phyloP scores from a whole-genome alignment of 2,797 vertebrate genomes.

The Euphonia xanthogaster region DNA sequence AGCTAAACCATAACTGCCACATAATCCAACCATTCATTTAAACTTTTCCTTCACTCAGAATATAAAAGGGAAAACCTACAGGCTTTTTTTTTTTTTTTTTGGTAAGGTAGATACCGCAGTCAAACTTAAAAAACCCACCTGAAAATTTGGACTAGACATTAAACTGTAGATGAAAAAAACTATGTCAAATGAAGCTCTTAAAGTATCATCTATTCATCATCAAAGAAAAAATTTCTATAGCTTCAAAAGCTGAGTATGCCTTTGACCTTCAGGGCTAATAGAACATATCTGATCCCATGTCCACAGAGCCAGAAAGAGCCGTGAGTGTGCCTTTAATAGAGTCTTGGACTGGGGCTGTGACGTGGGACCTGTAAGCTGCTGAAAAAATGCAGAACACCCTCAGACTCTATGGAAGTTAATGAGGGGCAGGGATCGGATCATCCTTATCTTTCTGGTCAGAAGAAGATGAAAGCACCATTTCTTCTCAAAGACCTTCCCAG shows the following conservation, averaged over 20 bases:
- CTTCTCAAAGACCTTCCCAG: not conserved
- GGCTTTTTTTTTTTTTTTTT: not conserved
- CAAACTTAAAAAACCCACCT: not conserved
- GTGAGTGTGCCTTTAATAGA: rapidly evolving
- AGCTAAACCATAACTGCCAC: not conserved
- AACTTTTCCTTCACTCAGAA: not conserved
- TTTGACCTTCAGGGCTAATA: not conserved
- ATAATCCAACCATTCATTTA: not conserved
- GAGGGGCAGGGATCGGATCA: not conserved
- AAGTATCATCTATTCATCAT: not conserved
- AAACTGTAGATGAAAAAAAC: not conserved
- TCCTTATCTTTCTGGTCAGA: not conserved
- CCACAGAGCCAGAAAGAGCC: not conserved
- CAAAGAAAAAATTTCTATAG: not conserved
- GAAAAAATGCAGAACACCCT: not conserved
- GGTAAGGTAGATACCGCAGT: not conserved
- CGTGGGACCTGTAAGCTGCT: not conserved
- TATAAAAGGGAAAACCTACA: not conserved
- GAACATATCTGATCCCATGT: not conserved
- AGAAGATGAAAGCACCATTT: not conserved
- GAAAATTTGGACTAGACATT: not conserved
- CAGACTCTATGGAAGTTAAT: not conserved
- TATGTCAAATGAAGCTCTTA: not conserved
- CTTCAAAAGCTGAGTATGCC: not conserved
- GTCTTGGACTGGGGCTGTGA: not conserved